Base-by-base conservation (phyloP, 1,140 invertebrate genomes). In the Lasioglossum albipes region DNA sequence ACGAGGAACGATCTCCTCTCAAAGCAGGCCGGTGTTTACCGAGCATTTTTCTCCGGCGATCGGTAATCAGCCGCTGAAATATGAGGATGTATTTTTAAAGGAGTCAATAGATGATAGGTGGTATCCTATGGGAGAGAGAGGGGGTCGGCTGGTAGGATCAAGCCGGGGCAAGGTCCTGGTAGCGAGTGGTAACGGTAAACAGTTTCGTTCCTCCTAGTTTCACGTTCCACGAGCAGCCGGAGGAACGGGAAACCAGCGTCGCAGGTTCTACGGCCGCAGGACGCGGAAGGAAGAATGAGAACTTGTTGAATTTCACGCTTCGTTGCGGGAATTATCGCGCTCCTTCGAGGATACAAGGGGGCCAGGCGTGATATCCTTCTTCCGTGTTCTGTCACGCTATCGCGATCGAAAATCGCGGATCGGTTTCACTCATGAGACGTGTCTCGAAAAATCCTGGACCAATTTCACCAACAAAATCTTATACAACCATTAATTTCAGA, bases 241-340 rank as follows among this genome's bases (percentile, higher is more conserved):
- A 18, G 64, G 36, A 65, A 36, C 36, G 18, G 36, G 52, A 54
- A 42, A 64, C 62, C 18, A 12, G 62, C 59, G 16, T 6, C 67
- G 42, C 67, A 12, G 42, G 22, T 59, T 62, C 70, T 61, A 41
- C 70, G 27, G 52, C 52, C n/a, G 68, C 64, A 65, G 22, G 22
- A 27, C 64, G 64, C 64, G 12, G 12, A 54, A 54, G 12, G 27
- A 41, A 66, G 67, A 31, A 52, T 49, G 49, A 13, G 52, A 54
- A 69, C 67, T 69, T 54, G 67, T 69, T 69, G 67, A 69, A 69
- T 69, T 69, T 69, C 67, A 22, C 49, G 42, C 41, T 67, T n/a
- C 66, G 66, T 45, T 67, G 41, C 41, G 20, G 66, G 66, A 67
- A 67, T 67, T 45, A 67, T 67, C 66, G n/a, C 62, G 16, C 41